Evolutionary conservation across 1,140 invertebrate genomes (phyloP).

Genomic region (Leptinotarsa texana): DNA sequence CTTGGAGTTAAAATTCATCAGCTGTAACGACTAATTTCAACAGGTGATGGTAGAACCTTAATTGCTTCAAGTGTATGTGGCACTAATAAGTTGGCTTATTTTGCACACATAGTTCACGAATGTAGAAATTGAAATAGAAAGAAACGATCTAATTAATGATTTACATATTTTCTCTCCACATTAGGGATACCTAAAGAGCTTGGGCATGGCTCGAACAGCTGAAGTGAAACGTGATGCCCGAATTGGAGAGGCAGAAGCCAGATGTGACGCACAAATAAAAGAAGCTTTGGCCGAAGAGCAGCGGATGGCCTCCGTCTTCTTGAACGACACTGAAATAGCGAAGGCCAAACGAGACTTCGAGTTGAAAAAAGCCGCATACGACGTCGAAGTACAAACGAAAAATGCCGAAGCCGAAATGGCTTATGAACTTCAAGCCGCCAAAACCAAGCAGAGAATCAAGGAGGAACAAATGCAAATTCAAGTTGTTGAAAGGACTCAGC

Average conservation of each 20-base stretch:
- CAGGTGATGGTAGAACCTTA: too few species aligned
- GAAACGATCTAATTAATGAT: too few species aligned
- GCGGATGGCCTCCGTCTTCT: slow-evolving; percentile 85
- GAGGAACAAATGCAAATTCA: slow-evolving; percentile 95
- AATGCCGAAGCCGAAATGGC: slow-evolving; percentile 93
- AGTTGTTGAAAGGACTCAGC: slow-evolving; percentile 90
- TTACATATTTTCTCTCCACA: not conserved
- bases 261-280: slow-evolving; percentile 84
- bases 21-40: too few species aligned
- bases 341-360: slow-evolving; percentile 96
- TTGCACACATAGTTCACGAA: too few species aligned
- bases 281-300: slow-evolving; percentile 96
- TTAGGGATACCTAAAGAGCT: slow-evolving; percentile 87
- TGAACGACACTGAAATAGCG: slow-evolving; percentile 96
- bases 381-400: slow-evolving; percentile 95
- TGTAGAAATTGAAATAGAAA: too few species aligned
- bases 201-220: slow-evolving; percentile 94
- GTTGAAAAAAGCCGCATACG: slow-evolving; percentile 95
- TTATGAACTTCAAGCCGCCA: slow-evolving; percentile 91
- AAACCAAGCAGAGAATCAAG: slow-evolving; percentile 94
- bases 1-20: too few species aligned
- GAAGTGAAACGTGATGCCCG: slow-evolving; percentile 95
- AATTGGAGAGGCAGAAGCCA: slow-evolving; percentile 94
- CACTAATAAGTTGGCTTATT: too few species aligned
- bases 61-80: too few species aligned